Base-by-base conservation (phyloP, 2,888 invertebrate species). In the Mythimna vitellina region DNA sequence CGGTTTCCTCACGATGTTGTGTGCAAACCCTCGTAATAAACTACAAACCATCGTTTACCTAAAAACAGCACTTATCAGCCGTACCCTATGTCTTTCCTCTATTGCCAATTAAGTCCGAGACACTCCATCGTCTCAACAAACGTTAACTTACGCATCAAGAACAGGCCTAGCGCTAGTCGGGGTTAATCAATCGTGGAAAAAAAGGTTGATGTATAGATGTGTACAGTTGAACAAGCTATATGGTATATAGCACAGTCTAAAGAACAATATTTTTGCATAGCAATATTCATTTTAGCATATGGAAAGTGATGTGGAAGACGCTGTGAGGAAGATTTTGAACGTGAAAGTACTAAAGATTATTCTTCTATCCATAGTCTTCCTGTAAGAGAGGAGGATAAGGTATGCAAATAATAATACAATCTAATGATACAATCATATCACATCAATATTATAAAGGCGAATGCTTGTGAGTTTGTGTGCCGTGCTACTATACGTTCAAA, bases 71-170 rank as follows among this genome's bases (percentile, higher is more conserved):
- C 63, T 64, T 29, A 62, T 49, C 17, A 62, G 32, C 25, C 14
- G 12, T 42, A 35, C 25, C 61, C 25, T 61, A 12, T 62, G n/a
- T 76, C 65, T 62, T 61, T 42, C 35, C 22, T 53, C 51, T 65
- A 65, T 65, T 76, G 49, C 63, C 77, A 81, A 81, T 81, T 46
- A 68, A 60, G 54, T 12, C 58, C 20, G 22, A 22, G 17, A 49
- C 69, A 62, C 51, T 64, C 61, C 54, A 54, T 58, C 76, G 58
- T 56, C 57, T 65, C 57, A 22, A 38, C 29, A 14, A 22, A 25
- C 54, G 71, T 66, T 82, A 46, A 78, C 65, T 77, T 78, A 82
- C 65, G 63, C 62, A 82, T 77, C 71, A 82, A 42, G 63, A 82
- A 70, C 71, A 78, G 58, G 17, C 32, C 29, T n/a, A 25, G 35